Evolutionary conservation across 2,113 vertebrate genomes (phyloP).

Genomic region (Neofelis nebulosa): DNA sequence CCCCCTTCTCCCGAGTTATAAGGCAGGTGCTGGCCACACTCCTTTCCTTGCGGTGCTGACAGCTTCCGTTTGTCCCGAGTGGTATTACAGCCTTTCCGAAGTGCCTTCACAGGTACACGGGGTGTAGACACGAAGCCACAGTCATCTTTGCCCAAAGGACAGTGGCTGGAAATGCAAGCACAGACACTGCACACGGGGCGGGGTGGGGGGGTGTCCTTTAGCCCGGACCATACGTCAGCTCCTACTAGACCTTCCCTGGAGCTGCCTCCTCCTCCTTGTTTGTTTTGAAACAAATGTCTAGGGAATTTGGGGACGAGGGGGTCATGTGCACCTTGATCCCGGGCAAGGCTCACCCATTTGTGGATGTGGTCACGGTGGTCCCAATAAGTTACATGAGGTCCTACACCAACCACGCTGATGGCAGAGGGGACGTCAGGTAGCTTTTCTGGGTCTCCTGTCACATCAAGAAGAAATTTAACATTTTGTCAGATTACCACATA

Average conservation of each 20-base stretch:
- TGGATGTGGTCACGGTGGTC: background rate
- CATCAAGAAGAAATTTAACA: background rate
- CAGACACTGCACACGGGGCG: background rate
- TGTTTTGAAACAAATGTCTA: background rate
- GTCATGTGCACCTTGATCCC: background rate
- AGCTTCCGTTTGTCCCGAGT: too few relatives aligned
- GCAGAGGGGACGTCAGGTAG: background rate
- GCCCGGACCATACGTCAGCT: background rate
- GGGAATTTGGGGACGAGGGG: background rate
- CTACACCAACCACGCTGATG: background rate
- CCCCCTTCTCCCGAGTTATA: accelerated
- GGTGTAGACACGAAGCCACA: background rate
- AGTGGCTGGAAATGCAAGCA: background rate
- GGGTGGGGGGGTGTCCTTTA: too few relatives aligned
- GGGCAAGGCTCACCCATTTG: background rate
- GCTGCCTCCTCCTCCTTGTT: background rate
- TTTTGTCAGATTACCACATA: background rate
- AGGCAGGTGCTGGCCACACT: background rate
- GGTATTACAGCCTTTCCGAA: background rate
- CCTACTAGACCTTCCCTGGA: background rate
- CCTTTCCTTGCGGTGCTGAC: background rate
- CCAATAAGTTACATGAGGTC: background rate
- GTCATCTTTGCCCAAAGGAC: background rate
- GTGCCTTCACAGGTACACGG: background rate
- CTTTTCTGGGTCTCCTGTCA: background rate